These are phyloP conservation scores for Phainopepla nitens DNA, from an alignment of 2,113 vertebrate genomes.

Conservation along the genomic window DNA sequence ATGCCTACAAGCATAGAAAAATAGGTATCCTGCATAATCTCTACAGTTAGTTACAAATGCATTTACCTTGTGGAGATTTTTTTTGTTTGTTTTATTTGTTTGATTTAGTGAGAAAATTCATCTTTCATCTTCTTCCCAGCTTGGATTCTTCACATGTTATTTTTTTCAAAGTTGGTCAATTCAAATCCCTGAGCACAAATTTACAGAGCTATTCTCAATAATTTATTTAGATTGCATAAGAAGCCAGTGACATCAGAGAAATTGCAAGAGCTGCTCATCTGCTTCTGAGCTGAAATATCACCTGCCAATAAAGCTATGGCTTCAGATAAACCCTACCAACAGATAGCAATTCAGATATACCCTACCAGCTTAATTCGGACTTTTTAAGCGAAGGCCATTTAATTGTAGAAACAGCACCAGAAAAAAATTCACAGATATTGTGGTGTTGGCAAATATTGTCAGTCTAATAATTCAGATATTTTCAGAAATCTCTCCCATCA, in stretches of 20 bases:
- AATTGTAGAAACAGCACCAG: background rate
- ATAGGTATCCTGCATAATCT: background rate
- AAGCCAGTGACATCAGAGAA: background rate
- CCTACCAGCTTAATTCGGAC: rapidly evolving
- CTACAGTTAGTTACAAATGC: background rate
- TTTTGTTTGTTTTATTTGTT: background rate
- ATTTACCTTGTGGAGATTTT: background rate
- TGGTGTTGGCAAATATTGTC: background rate
- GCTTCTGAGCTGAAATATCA: background rate
- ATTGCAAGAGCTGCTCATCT: background rate
- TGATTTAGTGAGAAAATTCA: background rate
- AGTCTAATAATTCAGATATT: background rate
- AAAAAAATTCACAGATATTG: background rate
- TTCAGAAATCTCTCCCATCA: background rate
- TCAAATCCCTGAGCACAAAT: background rate
- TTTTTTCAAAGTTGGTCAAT: background rate
- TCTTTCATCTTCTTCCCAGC: background rate
- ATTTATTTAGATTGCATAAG: background rate
- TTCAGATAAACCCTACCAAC: background rate
- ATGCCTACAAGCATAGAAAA: background rate
- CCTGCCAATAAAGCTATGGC: background rate
- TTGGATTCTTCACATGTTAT: background rate
- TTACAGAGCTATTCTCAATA: background rate
- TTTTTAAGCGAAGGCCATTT: background rate
- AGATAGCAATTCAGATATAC: background rate